Base-by-base conservation (phyloP, 2,888 invertebrate genomes). In the Cryptus armator region DNA sequence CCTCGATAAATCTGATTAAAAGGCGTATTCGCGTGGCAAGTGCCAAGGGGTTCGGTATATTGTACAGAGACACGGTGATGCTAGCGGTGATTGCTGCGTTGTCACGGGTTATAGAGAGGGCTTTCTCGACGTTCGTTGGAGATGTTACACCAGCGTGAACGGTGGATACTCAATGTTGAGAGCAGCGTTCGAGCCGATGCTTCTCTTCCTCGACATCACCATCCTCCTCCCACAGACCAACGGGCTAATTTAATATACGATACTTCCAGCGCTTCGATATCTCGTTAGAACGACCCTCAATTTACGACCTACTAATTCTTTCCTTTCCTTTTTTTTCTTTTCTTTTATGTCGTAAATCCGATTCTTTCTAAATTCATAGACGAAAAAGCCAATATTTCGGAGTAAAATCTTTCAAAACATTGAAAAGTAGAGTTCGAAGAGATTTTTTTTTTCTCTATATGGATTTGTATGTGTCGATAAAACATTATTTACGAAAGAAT, bases 1-100 rank as follows among this genome's bases (percentile, higher is more conserved):
- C 85, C 75, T 79, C 81, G 85, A 85, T 85, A 85, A 85, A 85
- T 85, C 82, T 85, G 85, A 85, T 85, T 85, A 85, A 85, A 85
- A 82, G 78, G 79, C 85, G 85, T 85, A 85, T 85, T 82, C 82
- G 75, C 75, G 75, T 75, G 64, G 74, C 75, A 66, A 85, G 74
- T 85, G 78, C 81, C 81, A 62, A 78, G 70, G 79, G 79, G 79
- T 78, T 44, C 66, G 48, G 67, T 37, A 44, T 59, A 59, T 29
- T 9, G 59, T 59, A 29, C 24, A 24, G 59, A 3, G 59, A 37
- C 37, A 24, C 59, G 29, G 24, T 59, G 59, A 59, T 59, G 59
- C 56, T 19, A n/a, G 44, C 44, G n/a, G 32, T 66, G 75, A 64
- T 75, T 75, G 64, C 64, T 19, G 37, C 32, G 62, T 62, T 64